phyloP scores from a whole-genome alignment of 2,888 invertebrate species.

The Drosophila stalkeri region DNA sequence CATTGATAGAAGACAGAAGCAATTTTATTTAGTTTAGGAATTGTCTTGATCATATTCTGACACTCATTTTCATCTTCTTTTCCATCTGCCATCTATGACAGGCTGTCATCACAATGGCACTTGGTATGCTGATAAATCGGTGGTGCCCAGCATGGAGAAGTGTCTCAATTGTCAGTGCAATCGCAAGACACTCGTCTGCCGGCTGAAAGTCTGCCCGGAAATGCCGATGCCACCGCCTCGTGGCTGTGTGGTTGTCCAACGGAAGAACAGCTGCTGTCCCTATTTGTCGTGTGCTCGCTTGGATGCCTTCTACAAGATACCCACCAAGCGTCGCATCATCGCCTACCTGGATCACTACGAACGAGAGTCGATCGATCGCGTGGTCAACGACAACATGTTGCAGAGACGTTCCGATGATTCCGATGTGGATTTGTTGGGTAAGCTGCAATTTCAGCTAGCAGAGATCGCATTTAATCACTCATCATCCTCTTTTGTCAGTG shows the following conservation, averaged over 20 bases:
- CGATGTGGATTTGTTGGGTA: conserved; percentile 80
- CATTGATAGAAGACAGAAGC: not conserved
- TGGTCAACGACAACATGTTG: conserved; percentile 83
- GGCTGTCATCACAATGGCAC: conserved; percentile 91
- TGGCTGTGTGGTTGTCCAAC: conserved; percentile 90
- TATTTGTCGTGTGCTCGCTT: conserved; percentile 91
- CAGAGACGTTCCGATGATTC: conserved; percentile 84
- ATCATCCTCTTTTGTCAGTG: conserved; percentile 57
- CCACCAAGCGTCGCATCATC: conserved; percentile 82
- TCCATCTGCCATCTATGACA: conserved; percentile 64
- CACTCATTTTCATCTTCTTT: not conserved
- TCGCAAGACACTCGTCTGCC: conserved; percentile 90
- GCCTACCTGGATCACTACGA: conserved; percentile 84
- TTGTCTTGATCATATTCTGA: not conserved
- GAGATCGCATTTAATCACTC: not conserved
- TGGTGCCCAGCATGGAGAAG: conserved; percentile 90
- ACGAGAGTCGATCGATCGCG: conserved; percentile 83
- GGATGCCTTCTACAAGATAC: conserved; percentile 82
- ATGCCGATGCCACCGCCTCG: conserved; percentile 91
- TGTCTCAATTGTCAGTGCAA: conserved; percentile 92
- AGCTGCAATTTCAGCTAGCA: conserved; percentile 26
- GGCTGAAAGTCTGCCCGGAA: conserved; percentile 90
- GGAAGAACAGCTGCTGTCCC: conserved; percentile 90
- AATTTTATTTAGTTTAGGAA: too few species aligned
- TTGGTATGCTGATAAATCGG: conserved; percentile 88